Evolutionary conservation across 1,140 invertebrate species (phyloP), one percentile per base, ranked within the genome.

Genomic region (Cydia amplana): DNA sequence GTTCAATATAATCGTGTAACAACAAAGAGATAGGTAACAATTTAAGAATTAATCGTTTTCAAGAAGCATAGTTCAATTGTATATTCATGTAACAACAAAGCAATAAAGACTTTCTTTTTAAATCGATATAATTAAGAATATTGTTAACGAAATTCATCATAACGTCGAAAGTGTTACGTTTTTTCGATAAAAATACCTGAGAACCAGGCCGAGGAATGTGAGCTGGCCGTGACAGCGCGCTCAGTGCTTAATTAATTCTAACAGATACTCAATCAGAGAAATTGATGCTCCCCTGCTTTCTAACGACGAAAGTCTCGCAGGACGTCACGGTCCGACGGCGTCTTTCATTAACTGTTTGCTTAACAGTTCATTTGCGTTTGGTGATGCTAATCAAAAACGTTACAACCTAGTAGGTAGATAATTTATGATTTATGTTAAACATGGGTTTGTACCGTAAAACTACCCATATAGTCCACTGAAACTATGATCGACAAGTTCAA

Each of bases 231-330:
- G 86, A 82, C 88, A 89, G 70, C 87, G 89, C 78, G 91, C 91
- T 91, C 87, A 84, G 88, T 93, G 74, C 79, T 78, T 91, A 91
- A 93, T 91, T 91, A 91, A 93, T 93, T 90, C 88, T 86, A 87
- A 87, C 86, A 89, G 85, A 88, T 86, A 90, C 83, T 88, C 85
- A 89, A 91, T 90, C 86, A 88, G 87, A 93, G 88, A 91, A 89
- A 93, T 88, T 90, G 79, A 85, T 77, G 85, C 84, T 85, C 80
- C 78, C 75, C 83, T 84, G 87, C 90, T 93, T 93, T 93, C 91
- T 90, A 88, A 63, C 80, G 85, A 87, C 80, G 85, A 87, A 85
- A 87, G 88, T 78, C 80, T 82, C 73, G 79, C 76, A 82, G 85
- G 82, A 87, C 78, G 83, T 87, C 87, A 91, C 84, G 90, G 87